A percentile compares a stretch with the other conserved stretches of the same genome.
Conservation (phyloP, 2,888 invertebrate species). For the Gibbula magus region DNA sequence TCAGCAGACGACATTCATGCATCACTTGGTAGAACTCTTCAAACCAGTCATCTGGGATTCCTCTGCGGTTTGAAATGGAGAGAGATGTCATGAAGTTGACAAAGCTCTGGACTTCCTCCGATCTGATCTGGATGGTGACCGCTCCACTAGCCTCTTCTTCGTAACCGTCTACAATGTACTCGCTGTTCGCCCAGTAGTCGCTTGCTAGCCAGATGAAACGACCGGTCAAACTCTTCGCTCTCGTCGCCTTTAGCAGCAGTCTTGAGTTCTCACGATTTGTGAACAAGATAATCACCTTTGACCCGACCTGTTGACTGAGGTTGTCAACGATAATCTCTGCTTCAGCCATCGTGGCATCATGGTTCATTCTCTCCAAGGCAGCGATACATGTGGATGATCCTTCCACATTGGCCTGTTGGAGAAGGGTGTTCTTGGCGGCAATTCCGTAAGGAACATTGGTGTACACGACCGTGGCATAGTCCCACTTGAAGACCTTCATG, state of each 20-base stretch:
- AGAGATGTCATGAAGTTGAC: slow-evolving; percentile 64
- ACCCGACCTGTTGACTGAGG: slow-evolving; percentile 61
- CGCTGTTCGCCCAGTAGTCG: slow-evolving; percentile 63
- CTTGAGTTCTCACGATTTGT: slow-evolving; percentile 65
- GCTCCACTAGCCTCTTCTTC: slow-evolving; percentile 69
- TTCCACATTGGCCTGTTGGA: slow-evolving; percentile 45
- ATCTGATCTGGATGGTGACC: slow-evolving; percentile 63
- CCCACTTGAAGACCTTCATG: slow-evolving; percentile 67
- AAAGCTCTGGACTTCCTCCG: slow-evolving; percentile 67
- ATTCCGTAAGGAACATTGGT: slow-evolving; percentile 67
- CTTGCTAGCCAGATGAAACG: slow-evolving; percentile 71
- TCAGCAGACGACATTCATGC: slow-evolving; percentile 70
- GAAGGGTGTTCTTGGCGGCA: slow-evolving; percentile 65
- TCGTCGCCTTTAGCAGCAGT: slow-evolving; percentile 70
- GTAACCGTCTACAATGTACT: slow-evolving; percentile 52
- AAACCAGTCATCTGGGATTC: slow-evolving; percentile 75
- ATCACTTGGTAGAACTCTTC: slow-evolving; percentile 74
- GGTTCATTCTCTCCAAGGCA: slow-evolving; percentile 41
- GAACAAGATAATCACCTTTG: slow-evolving; percentile 71
- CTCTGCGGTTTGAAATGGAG: slow-evolving; percentile 65
- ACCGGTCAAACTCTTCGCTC: slow-evolving; percentile 59
- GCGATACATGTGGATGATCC: slow-evolving; percentile 8
- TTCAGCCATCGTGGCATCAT: slow-evolving; percentile 52
- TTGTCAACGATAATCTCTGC: slow-evolving; percentile 55
- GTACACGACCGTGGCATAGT: slow-evolving; percentile 71